These are phyloP conservation scores for Barbus barbus DNA, from an alignment of 2,113 vertebrate species.

Conservation along the genomic window DNA sequence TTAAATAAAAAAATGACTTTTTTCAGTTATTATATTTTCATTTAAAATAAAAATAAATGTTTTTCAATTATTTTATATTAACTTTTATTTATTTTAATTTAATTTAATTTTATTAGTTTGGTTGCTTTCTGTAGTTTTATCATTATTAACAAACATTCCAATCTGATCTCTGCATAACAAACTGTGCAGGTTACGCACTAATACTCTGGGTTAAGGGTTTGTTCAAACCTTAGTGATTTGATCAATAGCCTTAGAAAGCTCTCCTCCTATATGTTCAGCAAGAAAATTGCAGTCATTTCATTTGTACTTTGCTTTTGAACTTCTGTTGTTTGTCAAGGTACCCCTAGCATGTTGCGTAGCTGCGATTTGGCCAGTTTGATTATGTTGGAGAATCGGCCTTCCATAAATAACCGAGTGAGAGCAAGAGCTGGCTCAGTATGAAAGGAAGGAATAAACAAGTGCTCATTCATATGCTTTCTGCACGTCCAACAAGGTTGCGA, in stretches of 20 bases:
- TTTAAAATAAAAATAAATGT: too few relatives aligned
- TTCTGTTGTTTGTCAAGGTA: not conserved
- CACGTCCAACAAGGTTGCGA: not conserved
- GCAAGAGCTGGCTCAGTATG: conserved; percentile 22
- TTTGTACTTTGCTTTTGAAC: not conserved
- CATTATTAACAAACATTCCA: not conserved
- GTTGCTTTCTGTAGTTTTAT: not conserved
- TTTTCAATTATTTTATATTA: too few relatives aligned
- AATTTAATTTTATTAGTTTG: not conserved
- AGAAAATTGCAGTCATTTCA: not conserved
- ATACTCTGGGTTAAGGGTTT: not conserved
- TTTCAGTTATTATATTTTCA: too few relatives aligned
- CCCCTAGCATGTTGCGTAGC: not conserved
- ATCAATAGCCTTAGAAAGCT: not conserved
- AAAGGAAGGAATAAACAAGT: conserved; percentile 42
- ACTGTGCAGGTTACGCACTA: not conserved
- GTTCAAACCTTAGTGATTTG: not conserved
- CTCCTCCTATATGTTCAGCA: not conserved
- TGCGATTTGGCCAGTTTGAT: conserved; percentile 16
- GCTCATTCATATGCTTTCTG: conserved; percentile 39
- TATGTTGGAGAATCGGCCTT: conserved; percentile 4
- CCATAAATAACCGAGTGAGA: conserved; percentile 49
- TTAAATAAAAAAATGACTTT: not conserved
- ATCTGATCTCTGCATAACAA: not conserved
- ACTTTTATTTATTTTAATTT: not conserved